phyloP scores from a whole-genome alignment of 1,140 invertebrate species.

The Galleria mellonella region DNA sequence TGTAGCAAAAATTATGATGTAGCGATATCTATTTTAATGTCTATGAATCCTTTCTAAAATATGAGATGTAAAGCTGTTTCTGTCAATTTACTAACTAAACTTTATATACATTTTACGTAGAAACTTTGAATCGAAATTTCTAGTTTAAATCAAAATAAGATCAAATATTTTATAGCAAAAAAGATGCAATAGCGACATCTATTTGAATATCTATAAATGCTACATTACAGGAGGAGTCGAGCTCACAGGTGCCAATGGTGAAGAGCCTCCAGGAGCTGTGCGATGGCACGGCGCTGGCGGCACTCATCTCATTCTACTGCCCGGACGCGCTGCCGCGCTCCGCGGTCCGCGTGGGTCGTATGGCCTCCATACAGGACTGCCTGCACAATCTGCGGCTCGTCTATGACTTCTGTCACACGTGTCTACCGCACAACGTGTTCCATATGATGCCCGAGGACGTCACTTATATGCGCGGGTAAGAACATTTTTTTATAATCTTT shows the following conservation, averaged over 20 bases:
- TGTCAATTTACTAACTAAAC: too few relatives aligned
- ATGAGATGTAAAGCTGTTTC: too few relatives aligned
- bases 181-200: too few relatives aligned
- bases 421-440: constrained; percentile 92
- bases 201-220: too few relatives aligned
- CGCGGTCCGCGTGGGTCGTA: constrained; percentile 81
- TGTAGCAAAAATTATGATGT: too few relatives aligned
- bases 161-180: too few relatives aligned
- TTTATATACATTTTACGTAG: too few relatives aligned
- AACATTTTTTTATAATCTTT: too few relatives aligned
- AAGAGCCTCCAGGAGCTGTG: constrained; percentile 82
- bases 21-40: too few relatives aligned
- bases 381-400: constrained; percentile 95
- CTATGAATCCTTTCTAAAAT: too few relatives aligned
- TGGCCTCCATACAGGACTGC: constrained; percentile 84
- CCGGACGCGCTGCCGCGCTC: constrained; percentile 88
- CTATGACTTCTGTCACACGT: constrained; percentile 88
- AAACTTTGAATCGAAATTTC: too few relatives aligned
- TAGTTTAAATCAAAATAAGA: too few relatives aligned
- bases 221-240: constrained; percentile 45
- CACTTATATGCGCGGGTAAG: constrained; percentile 93
- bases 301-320: constrained; percentile 95
- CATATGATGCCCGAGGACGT: constrained; percentile 97
- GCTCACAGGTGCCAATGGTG: constrained; percentile 42
- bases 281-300: constrained; percentile 93